Percentiles rank a stretch among this genome's conserved stretches.
Conservation (phyloP, 2,113 vertebrate genomes). For the Urocitellus parryii region DNA sequence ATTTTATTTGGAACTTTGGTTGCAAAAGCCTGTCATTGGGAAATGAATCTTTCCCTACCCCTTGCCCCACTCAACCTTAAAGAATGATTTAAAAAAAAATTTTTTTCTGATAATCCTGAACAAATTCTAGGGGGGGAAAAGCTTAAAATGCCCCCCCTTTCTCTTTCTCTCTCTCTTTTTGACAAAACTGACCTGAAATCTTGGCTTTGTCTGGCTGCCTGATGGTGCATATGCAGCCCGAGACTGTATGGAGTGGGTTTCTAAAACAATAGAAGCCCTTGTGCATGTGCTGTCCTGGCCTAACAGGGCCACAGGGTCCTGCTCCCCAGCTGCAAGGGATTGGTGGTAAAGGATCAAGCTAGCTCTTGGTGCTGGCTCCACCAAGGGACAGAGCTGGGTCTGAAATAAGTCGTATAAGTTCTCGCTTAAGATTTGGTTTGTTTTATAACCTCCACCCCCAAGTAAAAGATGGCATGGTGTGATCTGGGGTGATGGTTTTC, state of each 20-base stretch:
- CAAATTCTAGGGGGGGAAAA: not conserved
- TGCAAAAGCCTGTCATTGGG: not conserved
- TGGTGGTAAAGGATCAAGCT: not conserved
- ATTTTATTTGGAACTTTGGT: not conserved
- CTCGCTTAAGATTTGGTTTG: not conserved
- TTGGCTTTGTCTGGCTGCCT: not conserved
- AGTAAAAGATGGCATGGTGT: not conserved
- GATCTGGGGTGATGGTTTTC: not conserved
- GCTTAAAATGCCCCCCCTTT: not conserved
- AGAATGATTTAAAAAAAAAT: not conserved
- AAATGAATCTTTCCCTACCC: not conserved
- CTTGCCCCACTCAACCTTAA: not conserved
- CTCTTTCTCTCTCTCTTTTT: not conserved
- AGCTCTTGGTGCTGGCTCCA: not conserved
- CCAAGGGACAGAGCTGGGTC: not conserved
- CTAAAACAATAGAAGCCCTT: not conserved
- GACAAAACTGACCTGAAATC: not conserved
- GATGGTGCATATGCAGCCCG: not conserved
- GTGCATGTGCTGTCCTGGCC: accelerated
- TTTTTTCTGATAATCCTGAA: not conserved
- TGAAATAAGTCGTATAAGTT: not conserved
- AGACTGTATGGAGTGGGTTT: not conserved
- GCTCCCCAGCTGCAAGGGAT: not conserved
- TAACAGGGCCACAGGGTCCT: accelerated
- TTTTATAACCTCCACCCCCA: not conserved